phyloP scores from a whole-genome alignment of 2,797 vertebrate genomes.

The Mallotus villosus region DNA sequence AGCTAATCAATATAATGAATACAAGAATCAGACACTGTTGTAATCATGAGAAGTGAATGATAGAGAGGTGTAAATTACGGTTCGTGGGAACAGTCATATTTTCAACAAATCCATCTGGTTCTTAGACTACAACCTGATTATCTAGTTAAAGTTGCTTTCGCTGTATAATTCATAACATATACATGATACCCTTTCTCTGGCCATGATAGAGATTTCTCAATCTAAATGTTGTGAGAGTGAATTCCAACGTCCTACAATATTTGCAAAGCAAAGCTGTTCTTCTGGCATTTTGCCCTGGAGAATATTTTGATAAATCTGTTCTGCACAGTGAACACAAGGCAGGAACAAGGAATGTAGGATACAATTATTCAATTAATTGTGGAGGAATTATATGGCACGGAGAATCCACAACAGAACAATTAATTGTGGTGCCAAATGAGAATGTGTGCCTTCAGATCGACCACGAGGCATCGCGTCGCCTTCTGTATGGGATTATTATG shows the following conservation, averaged over 20 bases:
- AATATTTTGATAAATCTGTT: slow-evolving; percentile 58
- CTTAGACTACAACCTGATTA: neutral
- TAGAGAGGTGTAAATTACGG: neutral
- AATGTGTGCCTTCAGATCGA: too few species aligned
- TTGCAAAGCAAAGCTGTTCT: too few species aligned
- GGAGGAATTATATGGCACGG: slow-evolving; percentile 62
- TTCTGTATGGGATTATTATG: too few species aligned
- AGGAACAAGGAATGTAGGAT: slow-evolving; percentile 49
- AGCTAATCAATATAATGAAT: neutral
- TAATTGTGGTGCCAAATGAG: slow-evolving; percentile 24
- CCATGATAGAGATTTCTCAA: neutral
- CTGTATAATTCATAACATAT: neutral
- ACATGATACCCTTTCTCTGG: neutral
- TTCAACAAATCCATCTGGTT: slow-evolving; percentile 1
- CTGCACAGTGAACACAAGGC: slow-evolving; percentile 58
- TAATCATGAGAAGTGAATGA: neutral
- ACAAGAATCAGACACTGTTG: neutral
- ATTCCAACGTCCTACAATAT: neutral
- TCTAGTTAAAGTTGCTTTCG: neutral
- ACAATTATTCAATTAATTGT: slow-evolving; percentile 66
- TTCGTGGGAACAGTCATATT: neutral
- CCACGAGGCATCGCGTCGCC: too few species aligned
- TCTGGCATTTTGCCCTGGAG: slow-evolving; percentile 19
- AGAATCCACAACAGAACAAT: slow-evolving; percentile 36
- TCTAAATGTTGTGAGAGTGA: neutral